A percentile compares a stretch with the other conserved stretches of the same genome.
Conservation (phyloP, 1,140 invertebrate species). For the Drosophila ohnishii region DNA sequence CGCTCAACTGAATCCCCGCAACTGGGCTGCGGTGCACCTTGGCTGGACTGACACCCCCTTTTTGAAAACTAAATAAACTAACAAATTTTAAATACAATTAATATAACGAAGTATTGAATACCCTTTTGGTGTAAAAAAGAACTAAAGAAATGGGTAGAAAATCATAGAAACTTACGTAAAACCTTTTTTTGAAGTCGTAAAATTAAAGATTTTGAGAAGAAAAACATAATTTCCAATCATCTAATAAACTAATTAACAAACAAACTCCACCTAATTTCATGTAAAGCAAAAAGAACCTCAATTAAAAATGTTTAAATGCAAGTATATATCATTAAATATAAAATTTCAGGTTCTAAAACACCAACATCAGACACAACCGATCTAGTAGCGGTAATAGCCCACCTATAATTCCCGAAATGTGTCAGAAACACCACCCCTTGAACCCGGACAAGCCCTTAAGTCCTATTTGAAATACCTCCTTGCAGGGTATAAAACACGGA, state of each 20-base stretch:
- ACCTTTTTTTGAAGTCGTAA: not conserved
- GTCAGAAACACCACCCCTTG: slow-evolving; percentile 23
- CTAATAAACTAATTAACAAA: not conserved
- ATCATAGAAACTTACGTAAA: not conserved
- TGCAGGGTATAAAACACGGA: slow-evolving; percentile 32
- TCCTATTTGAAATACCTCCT: slow-evolving; percentile 24
- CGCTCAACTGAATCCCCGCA: slow-evolving; percentile 75
- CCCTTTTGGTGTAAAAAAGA: not conserved
- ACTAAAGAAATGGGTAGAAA: not conserved
- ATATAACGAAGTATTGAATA: slow-evolving; percentile 9
- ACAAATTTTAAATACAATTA: slow-evolving; percentile 16
- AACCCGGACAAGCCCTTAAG: slow-evolving; percentile 15
- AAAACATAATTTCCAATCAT: not conserved
- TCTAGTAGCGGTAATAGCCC: not conserved
- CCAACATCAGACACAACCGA: not conserved
- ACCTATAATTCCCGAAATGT: slow-evolving; percentile 10
- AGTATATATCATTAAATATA: not conserved
- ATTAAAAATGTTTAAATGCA: not conserved
- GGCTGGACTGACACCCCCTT: slow-evolving; percentile 32
- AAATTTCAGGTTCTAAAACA: not conserved
- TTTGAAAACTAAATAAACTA: slow-evolving; percentile 38
- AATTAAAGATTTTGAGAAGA: not conserved
- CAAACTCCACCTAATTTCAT: no score
- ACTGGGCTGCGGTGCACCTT: slow-evolving; percentile 64
- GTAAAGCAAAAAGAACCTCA: not conserved